Evolutionary conservation across 2,113 vertebrate genomes (phyloP), one percentile per base, ranked within the genome.

Genomic region (Brachionichthys hirsutus): DNA sequence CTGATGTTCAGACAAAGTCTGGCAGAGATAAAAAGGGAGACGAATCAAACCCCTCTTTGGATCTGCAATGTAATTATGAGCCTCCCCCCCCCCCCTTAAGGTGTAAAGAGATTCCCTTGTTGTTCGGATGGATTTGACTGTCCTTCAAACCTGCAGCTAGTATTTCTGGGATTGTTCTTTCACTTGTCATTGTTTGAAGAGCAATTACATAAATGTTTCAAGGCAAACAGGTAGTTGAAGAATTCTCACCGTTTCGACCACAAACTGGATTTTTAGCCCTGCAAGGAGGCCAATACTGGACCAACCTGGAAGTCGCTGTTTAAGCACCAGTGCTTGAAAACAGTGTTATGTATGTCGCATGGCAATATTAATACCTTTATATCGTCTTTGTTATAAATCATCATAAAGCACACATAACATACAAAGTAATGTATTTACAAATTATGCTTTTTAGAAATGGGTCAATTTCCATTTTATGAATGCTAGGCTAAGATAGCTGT

Each of bases 1-100:
- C 54, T 81, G 76, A 82, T 81, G 64, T 78, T 78, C 74, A 78
- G 73, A 82, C 78, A 75, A 65, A 68, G 71, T 71, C 71, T 86
- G 84, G 86, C 80, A 82, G 40, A 47, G 63, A 54, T 76, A 81
- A 48, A 86, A 82, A 80, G 82, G 22, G 79, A 53, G 51, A 60
- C 61, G 49, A 76, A 86, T 87, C 78, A 75, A 76, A 78, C 79
- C 68, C 54, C 12, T 65, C 71, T 72, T 59, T 82, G 70, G 68
- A 69, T 49, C 49, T 65, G 43, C 66, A 70, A 74, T 54, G 67
- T 57, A 83, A 85, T 84, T 84, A 81, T 62, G 47, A 22, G 68
- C 22, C 20, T 75, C 24, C 24, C 24, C 24, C 24, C 24, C 24
- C 24, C 4, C 24, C 24, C 62, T 72, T 55, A 52, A 52, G 67